Conservation (phyloP, 2,797 vertebrate species). For the Tapirus indicus region DNA sequence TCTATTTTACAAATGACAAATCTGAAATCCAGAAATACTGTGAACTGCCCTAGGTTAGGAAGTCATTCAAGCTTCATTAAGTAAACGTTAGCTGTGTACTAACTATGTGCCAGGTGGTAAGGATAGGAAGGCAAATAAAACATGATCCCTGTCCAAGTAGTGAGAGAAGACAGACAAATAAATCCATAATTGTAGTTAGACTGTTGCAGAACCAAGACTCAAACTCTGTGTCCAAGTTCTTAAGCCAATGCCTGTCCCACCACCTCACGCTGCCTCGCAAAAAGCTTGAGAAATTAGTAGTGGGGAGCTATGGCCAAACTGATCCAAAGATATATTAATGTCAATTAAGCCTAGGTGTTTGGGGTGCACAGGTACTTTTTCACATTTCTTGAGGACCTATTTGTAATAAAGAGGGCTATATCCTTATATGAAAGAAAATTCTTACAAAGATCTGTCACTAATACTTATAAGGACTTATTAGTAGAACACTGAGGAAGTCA, state of each 20-base stretch:
- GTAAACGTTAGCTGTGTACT: constrained; percentile 1
- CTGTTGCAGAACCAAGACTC: constrained; percentile 23
- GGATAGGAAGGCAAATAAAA: constrained; percentile 63
- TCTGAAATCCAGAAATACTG: constrained; percentile 55
- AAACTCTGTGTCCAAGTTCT: background rate
- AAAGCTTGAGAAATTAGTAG: constrained; percentile 28
- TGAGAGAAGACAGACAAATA: constrained; percentile 13
- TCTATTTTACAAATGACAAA: constrained; percentile 35
- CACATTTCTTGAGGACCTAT: constrained; percentile 9
- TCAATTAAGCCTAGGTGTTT: background rate
- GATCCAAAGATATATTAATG: background rate
- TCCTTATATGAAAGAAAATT: background rate
- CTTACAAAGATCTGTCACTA: background rate
- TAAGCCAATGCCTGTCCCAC: background rate
- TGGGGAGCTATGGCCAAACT: background rate
- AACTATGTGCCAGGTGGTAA: constrained; percentile 34
- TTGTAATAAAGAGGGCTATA: background rate
- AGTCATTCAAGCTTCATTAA: constrained; percentile 59
- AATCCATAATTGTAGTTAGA: background rate
- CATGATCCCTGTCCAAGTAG: background rate
- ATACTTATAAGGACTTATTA: constrained; percentile 7
- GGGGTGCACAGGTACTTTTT: background rate
- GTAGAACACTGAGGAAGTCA: constrained; percentile 35
- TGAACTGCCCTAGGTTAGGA: constrained; percentile 23
- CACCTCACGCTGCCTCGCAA: background rate